phyloP scores from a whole-genome alignment of 2,797 vertebrate species.

The Tiaroga cobitis region DNA sequence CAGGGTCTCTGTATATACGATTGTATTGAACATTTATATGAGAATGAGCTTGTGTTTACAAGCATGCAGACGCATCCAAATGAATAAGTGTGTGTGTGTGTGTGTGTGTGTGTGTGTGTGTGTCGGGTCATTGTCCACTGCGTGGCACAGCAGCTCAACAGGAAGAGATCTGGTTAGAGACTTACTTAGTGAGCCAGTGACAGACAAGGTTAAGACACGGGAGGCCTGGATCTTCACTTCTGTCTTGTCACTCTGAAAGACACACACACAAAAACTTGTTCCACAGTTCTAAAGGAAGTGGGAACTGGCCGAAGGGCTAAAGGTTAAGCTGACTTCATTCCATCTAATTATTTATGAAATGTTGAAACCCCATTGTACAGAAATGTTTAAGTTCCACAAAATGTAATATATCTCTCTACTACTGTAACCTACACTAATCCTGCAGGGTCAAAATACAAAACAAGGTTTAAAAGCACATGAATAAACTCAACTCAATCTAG shows the following conservation, averaged over 20 bases:
- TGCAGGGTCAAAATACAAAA: background rate
- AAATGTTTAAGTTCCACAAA: background rate
- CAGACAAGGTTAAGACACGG: constrained; percentile 58
- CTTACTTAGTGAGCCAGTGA: constrained; percentile 56
- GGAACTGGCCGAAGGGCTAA: constrained; percentile 12
- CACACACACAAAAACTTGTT: constrained; percentile 16
- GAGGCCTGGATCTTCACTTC: constrained; percentile 49
- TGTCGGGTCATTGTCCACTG: constrained; percentile 55
- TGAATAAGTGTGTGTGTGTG: constrained; percentile 21
- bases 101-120: constrained; percentile 44
- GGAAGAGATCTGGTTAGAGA: constrained; percentile 62
- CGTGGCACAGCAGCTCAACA: constrained; percentile 32
- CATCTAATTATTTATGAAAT: constrained; percentile 39
- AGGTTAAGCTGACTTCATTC: constrained; percentile 41
- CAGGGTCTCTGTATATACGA: background rate
- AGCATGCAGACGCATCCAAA: constrained; percentile 10
- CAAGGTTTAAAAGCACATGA: background rate
- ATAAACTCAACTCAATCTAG: background rate
- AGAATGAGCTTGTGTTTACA: background rate
- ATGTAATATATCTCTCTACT: background rate
- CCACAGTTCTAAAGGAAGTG: constrained; percentile 21
- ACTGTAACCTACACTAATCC: background rate
- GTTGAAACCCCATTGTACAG: background rate
- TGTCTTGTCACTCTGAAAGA: constrained; percentile 28
- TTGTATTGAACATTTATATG: background rate